phyloP scores from a whole-genome alignment of 2,797 vertebrate species.

The Pygocentrus nattereri region DNA sequence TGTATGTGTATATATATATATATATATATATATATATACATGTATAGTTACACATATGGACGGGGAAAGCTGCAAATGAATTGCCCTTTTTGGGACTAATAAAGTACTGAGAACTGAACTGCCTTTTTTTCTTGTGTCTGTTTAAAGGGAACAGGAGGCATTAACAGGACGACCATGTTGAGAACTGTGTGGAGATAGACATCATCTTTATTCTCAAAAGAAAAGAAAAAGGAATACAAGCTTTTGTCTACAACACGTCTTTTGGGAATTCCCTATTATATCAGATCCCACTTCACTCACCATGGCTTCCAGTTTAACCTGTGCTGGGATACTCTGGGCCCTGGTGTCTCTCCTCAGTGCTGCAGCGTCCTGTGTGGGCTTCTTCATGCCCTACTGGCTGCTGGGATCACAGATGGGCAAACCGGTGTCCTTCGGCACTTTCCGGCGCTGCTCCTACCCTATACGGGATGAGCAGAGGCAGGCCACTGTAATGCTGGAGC shows the following conservation, averaged over 20 bases:
- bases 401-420: conserved; percentile 92
- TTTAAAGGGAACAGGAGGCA: conserved; percentile 70
- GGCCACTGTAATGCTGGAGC: conserved; percentile 96
- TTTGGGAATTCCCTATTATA: not conserved
- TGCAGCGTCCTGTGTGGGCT: conserved; percentile 90
- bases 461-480: conserved; percentile 91
- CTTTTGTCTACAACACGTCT: not conserved
- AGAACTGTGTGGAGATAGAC: conserved; percentile 54
- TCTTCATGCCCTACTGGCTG: conserved; percentile 99
- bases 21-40: no score
- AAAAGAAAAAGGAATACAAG: conserved; percentile 9
- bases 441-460: conserved; percentile 95
- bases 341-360: conserved; percentile 93
- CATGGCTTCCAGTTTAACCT: conserved; percentile 95
- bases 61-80: no score
- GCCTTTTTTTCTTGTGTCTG: conserved; percentile 42
- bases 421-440: conserved; percentile 95
- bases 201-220: not conserved
- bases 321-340: conserved; percentile 88
- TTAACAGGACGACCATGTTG: conserved; percentile 59
- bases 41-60: no score
- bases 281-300: not conserved
- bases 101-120: no score
- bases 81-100: no score
- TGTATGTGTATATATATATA: no score